These are phyloP conservation scores for Venturia canescens DNA, from an alignment of 1,140 invertebrate species.

Conservation along the genomic window DNA sequence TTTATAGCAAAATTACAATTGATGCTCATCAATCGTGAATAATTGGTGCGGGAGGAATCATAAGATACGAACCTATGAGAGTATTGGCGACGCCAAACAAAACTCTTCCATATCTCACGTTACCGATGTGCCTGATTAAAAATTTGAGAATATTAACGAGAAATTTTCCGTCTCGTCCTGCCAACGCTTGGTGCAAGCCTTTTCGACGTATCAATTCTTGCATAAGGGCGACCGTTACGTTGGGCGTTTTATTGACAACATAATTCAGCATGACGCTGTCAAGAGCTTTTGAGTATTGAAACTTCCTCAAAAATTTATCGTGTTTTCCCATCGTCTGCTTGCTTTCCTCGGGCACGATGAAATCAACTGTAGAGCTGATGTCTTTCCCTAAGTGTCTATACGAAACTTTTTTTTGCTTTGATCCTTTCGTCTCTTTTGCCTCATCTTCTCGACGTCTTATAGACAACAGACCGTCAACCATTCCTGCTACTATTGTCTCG, in stretches of 20 bases:
- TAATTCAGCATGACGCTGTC: slow-evolving; percentile 82
- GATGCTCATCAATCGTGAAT: too few relatives aligned
- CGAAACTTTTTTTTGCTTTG: slow-evolving; percentile 75
- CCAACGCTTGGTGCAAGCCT: slow-evolving; percentile 84
- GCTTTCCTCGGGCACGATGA: slow-evolving; percentile 75
- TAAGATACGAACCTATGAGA: slow-evolving; percentile 79
- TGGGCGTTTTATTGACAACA: slow-evolving; percentile 82
- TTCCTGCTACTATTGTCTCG: slow-evolving; percentile 91
- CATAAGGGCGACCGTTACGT: slow-evolving; percentile 87
- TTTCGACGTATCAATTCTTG: slow-evolving; percentile 90
- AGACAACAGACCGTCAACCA: slow-evolving; percentile 94
- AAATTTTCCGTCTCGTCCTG: slow-evolving; percentile 82
- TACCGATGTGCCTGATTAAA: slow-evolving; percentile 86
- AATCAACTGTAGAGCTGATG: slow-evolving; percentile 76
- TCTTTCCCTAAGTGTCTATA: slow-evolving; percentile 78
- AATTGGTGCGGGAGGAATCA: too few relatives aligned
- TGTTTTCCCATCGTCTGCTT: slow-evolving; percentile 78
- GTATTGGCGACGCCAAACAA: slow-evolving; percentile 85
- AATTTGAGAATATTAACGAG: slow-evolving; percentile 85
- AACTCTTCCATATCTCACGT: slow-evolving; percentile 84
- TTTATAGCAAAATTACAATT: too few relatives aligned
- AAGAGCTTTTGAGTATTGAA: slow-evolving; percentile 89
- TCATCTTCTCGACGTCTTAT: slow-evolving; percentile 86
- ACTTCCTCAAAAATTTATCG: slow-evolving; percentile 87
- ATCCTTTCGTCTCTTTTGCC: slow-evolving; percentile 69